A percentile compares a stretch with the other conserved stretches of the same genome.
phyloP scores from a whole-genome alignment of 2,113 vertebrate genomes.

The Nannospalax galili region DNA sequence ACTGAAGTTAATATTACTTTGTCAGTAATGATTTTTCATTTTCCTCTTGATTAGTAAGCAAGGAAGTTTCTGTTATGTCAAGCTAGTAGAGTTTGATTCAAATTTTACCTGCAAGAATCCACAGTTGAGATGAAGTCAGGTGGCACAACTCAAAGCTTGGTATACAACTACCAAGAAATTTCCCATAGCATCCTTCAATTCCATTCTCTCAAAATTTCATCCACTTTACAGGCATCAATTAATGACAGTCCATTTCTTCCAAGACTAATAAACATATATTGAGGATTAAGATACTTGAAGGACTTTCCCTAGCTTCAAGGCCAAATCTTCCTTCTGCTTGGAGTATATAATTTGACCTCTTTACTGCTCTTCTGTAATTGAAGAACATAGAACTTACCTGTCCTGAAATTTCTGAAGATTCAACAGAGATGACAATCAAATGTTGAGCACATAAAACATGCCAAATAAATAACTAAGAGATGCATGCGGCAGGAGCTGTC shows the following conservation, averaged over 20 bases:
- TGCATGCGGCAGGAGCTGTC: constrained; percentile 40
- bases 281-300: constrained; percentile 52
- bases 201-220: neutral
- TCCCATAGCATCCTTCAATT: neutral
- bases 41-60: constrained; percentile 50
- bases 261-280: constrained; percentile 59
- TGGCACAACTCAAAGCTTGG: neutral
- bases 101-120: constrained; percentile 17
- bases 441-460: constrained; percentile 56
- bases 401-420: constrained; percentile 51
- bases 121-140: neutral
- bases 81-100: neutral
- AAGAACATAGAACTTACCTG: constrained; percentile 22
- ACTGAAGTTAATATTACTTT: constrained; percentile 28
- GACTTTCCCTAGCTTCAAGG: constrained; percentile 32
- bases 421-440: constrained; percentile 18
- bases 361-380: constrained; percentile 25
- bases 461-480: constrained; percentile 23
- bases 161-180: neutral
- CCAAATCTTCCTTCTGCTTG: constrained; percentile 19
- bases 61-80: constrained; percentile 8
- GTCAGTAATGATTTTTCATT: constrained; percentile 12
- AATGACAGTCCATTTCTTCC: constrained; percentile 49
- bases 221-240: constrained; percentile 12
- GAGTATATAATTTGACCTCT: constrained; percentile 48